Conservation (phyloP, 2,888 invertebrate genomes). For the Hydrotaea cyrtoneurina region DNA sequence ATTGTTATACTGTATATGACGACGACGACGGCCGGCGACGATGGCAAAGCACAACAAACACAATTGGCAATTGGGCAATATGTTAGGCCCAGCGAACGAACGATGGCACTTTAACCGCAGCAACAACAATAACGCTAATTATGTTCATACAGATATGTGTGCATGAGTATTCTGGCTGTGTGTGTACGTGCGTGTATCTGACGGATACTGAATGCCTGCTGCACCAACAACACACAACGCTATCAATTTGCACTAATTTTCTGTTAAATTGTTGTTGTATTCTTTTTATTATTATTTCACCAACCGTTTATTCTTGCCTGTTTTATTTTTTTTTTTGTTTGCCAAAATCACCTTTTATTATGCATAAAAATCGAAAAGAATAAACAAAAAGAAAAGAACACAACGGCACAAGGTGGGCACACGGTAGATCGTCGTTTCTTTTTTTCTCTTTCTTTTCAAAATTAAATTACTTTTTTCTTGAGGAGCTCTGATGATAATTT, state of each 20-base stretch:
- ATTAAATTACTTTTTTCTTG: conserved; percentile 9
- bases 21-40: neutral
- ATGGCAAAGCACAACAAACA: neutral
- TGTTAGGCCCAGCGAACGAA: neutral
- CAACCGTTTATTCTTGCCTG: neutral
- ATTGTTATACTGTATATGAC: neutral
- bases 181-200: neutral
- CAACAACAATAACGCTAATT: neutral
- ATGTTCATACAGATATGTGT: too few relatives aligned
- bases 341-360: conserved; percentile 18
- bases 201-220: neutral
- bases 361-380: neutral
- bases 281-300: neutral
- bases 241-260: conserved; percentile 3
- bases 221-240: neutral
- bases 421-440: neutral
- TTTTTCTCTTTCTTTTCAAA: neutral
- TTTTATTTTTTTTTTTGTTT: conserved; percentile 6
- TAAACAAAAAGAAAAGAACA: conserved; percentile 19
- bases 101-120: neutral
- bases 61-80: conserved; percentile 22
- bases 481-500: conserved; percentile 57
- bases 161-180: neutral
- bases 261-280: neutral
- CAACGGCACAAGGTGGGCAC: neutral